Conservation (phyloP, 2,888 invertebrate genomes). For the Augochlorella aurata region DNA sequence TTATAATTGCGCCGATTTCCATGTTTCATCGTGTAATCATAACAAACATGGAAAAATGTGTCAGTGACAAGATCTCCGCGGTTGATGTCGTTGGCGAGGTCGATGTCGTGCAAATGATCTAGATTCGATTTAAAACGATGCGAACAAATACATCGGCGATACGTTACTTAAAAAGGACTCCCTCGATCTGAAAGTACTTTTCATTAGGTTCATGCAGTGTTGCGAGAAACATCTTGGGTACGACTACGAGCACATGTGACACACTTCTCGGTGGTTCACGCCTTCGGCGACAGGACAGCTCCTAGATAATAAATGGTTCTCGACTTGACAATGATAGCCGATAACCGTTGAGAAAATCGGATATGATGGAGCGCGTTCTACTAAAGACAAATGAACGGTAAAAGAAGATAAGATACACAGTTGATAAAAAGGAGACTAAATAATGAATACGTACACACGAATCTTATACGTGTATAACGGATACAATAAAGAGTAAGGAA, state of each 20-base stretch:
- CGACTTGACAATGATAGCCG: slow-evolving; percentile 22
- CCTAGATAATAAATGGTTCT: slow-evolving; percentile 16
- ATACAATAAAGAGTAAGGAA: no score
- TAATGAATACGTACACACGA: not conserved
- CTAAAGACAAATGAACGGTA: not conserved
- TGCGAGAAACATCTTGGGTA: slow-evolving; percentile 11
- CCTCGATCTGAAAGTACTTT: slow-evolving; percentile 13
- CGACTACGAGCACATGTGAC: slow-evolving; percentile 33
- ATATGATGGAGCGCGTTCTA: not conserved
- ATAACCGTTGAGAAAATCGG: slow-evolving; percentile 5
- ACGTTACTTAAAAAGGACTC: slow-evolving; percentile 25
- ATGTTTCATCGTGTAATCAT: slow-evolving; percentile 4
- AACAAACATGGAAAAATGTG: slow-evolving; percentile 21
- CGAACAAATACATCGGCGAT: not conserved
- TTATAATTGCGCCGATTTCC: not conserved
- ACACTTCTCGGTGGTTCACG: slow-evolving; percentile 41
- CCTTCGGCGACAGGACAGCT: slow-evolving; percentile 14
- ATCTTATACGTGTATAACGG: no score
- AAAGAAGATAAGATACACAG: not conserved
- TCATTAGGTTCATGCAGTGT: slow-evolving; percentile 3
- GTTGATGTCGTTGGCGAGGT: not conserved
- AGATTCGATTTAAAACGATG: slow-evolving; percentile 10
- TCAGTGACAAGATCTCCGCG: slow-evolving; percentile 18
- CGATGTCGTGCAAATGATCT: slow-evolving; percentile 10
- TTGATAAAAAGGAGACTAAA: not conserved